A percentile compares a stretch with the other conserved stretches of the same genome.
Evolutionary conservation across 2,113 vertebrate genomes (phyloP).

Genomic region (Hassar affinis): DNA sequence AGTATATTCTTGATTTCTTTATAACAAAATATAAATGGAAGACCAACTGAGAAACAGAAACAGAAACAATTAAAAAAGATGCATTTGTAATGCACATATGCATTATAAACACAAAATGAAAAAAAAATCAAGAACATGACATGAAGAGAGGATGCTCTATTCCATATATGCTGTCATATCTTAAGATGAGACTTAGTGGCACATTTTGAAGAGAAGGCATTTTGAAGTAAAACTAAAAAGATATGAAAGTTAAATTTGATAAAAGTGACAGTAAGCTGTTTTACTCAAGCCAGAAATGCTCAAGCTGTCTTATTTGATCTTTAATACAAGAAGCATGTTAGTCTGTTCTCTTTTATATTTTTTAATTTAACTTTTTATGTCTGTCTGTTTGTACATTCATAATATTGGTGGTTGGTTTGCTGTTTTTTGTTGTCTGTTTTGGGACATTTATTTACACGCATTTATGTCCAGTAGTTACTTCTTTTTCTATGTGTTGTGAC

Average conservation of each 20-base stretch:
- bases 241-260: slow-evolving; percentile 4
- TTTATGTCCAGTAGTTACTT: too few species aligned
- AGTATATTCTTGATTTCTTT: slow-evolving; percentile 7
- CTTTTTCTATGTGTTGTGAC: background rate
- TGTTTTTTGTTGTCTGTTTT: background rate
- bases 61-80: background rate
- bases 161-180: background rate
- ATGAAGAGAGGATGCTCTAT: background rate
- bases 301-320: slow-evolving; percentile 1
- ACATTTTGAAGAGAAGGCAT: background rate
- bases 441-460: background rate
- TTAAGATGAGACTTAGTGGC: background rate
- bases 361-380: background rate
- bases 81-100: background rate
- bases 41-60: background rate
- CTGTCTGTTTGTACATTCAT: background rate
- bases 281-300: background rate
- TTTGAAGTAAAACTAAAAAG: background rate
- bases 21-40: slow-evolving; percentile 22
- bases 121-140: background rate
- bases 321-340: background rate
- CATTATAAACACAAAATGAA: background rate
- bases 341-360: background rate
- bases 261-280: slow-evolving; percentile 1
- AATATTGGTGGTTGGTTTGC: background rate